Percentiles rank a stretch among this genome's conserved stretches.
These are phyloP conservation scores for Endomychus coccineus DNA, from an alignment of 2,888 invertebrate species.

Conservation along the genomic window DNA sequence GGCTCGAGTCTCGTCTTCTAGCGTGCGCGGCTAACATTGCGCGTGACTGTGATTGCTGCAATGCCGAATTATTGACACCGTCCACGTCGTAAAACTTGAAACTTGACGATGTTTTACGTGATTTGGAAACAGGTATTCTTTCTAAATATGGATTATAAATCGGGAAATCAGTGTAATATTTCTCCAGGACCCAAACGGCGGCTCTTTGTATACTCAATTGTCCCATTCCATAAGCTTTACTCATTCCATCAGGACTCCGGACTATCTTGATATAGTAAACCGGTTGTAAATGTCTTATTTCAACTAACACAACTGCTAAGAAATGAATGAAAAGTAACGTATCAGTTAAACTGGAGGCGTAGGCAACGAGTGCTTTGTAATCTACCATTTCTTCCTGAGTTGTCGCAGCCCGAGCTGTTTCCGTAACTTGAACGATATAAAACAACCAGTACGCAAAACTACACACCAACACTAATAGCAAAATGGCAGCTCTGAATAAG, in stretches of 20 bases:
- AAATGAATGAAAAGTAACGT: conserved; percentile 93
- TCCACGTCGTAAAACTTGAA: conserved; percentile 99
- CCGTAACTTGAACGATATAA: conserved; percentile 86
- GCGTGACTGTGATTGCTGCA: conserved; percentile 63
- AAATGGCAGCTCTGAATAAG: conserved; percentile 81
- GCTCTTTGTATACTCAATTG: conserved; percentile 91
- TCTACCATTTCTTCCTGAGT: conserved; percentile 73
- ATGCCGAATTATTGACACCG: conserved; percentile 54
- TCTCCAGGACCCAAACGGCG: conserved; percentile 89
- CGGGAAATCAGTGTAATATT: conserved; percentile 93
- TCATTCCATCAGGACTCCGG: conserved; percentile 92
- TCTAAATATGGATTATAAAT: conserved; percentile 96
- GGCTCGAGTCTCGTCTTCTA: conserved; percentile 81
- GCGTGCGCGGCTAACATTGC: conserved; percentile 69
- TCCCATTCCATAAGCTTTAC: conserved; percentile 79
- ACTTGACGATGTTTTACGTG: conserved; percentile 68
- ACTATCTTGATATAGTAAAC: conserved; percentile 85
- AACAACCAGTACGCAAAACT: conserved; percentile 98
- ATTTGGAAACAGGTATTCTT: conserved; percentile 79
- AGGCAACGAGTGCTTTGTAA: conserved; percentile 84
- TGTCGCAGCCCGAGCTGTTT: conserved; percentile 70
- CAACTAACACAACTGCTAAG: conserved; percentile 85
- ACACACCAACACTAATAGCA: conserved; percentile 82
- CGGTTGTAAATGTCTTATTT: conserved; percentile 86
- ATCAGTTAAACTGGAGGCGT: conserved; percentile 88